Evolutionary conservation across 1,140 invertebrate species (phyloP).

Genomic region (Himalopsyche phryganea): DNA sequence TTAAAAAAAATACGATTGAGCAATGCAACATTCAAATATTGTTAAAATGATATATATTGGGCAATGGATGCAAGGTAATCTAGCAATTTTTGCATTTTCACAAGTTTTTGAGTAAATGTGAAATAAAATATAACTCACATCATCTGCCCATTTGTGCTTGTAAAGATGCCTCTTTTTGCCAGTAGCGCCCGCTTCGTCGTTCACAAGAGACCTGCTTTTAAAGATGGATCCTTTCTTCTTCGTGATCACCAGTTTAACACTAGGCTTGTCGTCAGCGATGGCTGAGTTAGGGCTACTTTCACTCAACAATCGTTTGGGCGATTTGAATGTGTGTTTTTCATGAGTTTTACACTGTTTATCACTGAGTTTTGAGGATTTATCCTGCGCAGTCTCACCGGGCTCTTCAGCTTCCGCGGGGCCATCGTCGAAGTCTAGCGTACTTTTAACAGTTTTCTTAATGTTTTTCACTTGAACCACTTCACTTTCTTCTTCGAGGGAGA

Average conservation of each 20-base stretch:
- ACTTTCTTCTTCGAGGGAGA: conserved; percentile 12
- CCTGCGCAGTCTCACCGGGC: conserved; percentile 10
- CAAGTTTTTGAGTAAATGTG: no score
- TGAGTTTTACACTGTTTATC: conserved; percentile 19
- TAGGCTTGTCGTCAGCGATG: conserved; percentile 47
- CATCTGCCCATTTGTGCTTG: conserved; percentile 83
- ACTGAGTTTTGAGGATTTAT: conserved; percentile 19
- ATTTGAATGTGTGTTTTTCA: conserved; percentile 43
- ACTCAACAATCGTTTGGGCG: conserved; percentile 40
- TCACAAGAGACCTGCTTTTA: conserved; percentile 72
- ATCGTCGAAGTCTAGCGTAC: conserved; percentile 7
- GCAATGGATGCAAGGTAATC: no score
- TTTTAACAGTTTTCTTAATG: conserved; percentile 17
- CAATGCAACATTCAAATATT: no score
- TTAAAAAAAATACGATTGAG: no score
- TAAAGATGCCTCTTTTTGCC: conserved; percentile 79
- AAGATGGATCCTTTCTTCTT: conserved; percentile 87
- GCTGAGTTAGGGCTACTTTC: conserved; percentile 39
- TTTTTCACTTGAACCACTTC: conserved; percentile 16
- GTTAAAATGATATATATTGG: no score
- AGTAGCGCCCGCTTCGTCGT: conserved; percentile 59
- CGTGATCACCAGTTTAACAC: conserved; percentile 63
- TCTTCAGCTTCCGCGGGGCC: conserved; percentile 10
- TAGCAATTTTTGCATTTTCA: no score
- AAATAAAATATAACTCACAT: conserved; percentile 53